Base-by-base conservation (phyloP, 2,888 invertebrate genomes). In the Polyommatus icarus region DNA sequence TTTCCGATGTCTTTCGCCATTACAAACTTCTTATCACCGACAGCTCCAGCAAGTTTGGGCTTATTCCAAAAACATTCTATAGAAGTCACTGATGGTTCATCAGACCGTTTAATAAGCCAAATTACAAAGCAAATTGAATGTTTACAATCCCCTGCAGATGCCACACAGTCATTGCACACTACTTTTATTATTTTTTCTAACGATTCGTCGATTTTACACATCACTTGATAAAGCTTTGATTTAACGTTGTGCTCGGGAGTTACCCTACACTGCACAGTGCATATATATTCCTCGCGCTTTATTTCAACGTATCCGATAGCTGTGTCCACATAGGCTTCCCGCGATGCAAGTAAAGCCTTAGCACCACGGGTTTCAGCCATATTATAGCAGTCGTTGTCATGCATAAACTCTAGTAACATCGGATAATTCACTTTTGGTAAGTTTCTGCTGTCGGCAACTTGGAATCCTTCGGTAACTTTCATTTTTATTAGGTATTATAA, bases 191-290 rank as follows among this genome's bases (percentile, higher is more conserved):
- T 18, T 10, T 54, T 54, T 54, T 54, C 54, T 54, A 54, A 54
- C 54, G 54, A 54, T 54, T 18, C 54, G 18, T 54, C 54, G 54
- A 54, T 54, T 54, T 54, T 54, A 54, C 54, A 54, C 54, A 54
- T 54, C 54, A 54, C 54, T 18, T 54, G 54, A 54, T 18, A 54
- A 54, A 54, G 54, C 54, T 54, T 54, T 54, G 54, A 54, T 54
- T 54, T 54, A 54, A 57, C 57, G 18, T 57, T 57, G 57, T 57
- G 57, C n/a, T 57, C 57, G 57, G 57, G 57, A 57, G 57, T 54
- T 54, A 54, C 54, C 54, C 54, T 54, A 15, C 54, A 54, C 54
- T 54, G 54, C 54, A 54, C 54, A 54, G 54, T 54, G 54, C 54
- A 54, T 54, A 54, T 54, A 54, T 54, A 54, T n/a, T n/a, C n/a